Evolutionary conservation across 2,797 vertebrate species (phyloP).

Genomic region (Hoplostethus mediterraneus): DNA sequence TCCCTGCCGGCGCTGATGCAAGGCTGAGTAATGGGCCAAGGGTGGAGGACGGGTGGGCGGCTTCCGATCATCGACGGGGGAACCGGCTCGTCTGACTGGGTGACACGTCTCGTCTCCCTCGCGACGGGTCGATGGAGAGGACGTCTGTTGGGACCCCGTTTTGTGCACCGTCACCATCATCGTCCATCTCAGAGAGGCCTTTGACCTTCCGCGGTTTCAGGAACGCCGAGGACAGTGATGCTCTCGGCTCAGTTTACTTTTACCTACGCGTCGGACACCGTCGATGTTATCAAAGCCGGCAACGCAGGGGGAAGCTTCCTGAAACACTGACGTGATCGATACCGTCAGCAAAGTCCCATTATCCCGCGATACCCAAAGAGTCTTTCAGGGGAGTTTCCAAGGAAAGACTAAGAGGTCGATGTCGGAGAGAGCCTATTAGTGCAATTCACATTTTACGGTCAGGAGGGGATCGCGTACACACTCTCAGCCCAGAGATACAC

Average conservation of each 20-base stretch:
- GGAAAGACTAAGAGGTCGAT: slow-evolving; percentile 25
- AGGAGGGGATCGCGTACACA: not conserved
- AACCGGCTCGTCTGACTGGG: slow-evolving; percentile 40
- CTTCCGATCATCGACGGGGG: slow-evolving; percentile 57
- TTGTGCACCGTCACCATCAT: slow-evolving; percentile 24
- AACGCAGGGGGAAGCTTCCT: slow-evolving; percentile 36
- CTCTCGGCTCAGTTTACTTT: not conserved
- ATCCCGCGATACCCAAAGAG: slow-evolving; percentile 38
- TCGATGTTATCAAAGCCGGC: slow-evolving; percentile 18
- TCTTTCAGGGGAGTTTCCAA: slow-evolving; percentile 23
- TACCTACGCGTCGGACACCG: slow-evolving; percentile 20
- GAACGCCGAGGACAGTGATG: not conserved
- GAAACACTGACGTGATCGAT: slow-evolving; percentile 37
- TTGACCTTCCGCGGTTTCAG: not conserved
- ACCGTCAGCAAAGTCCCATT: slow-evolving; percentile 41
- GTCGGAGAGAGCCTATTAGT: slow-evolving; percentile 30
- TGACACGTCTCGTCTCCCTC: slow-evolving; percentile 36
- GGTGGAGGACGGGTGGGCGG: slow-evolving; percentile 52
- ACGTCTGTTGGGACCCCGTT: slow-evolving; percentile 13
- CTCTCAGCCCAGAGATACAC: not conserved
- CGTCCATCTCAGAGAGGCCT: not conserved
- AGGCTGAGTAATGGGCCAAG: slow-evolving; percentile 66
- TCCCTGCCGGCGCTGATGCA: slow-evolving; percentile 52
- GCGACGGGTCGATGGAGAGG: slow-evolving; percentile 11
- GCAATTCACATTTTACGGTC: slow-evolving; percentile 1